Base-by-base conservation (phyloP, 2,888 invertebrate genomes). In the Agrochola lota region DNA sequence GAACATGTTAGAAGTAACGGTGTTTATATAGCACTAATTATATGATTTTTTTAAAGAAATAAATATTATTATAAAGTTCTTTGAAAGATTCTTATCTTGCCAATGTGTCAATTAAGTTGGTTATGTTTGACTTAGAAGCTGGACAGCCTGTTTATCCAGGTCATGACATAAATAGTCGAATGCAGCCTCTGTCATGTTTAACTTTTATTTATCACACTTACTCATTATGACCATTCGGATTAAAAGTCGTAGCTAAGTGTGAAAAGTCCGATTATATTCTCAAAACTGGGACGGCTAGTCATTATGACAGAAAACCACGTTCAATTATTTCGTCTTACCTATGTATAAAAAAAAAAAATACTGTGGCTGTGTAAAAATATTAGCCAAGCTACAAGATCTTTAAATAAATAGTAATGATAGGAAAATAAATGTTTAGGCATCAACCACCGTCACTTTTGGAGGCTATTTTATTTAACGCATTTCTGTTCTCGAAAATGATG, bases 1-100 rank as follows among this genome's bases (percentile, higher is more conserved):
- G 17, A 62, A 7, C 26, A 64, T 60, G n/a, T 26, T 30, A 11
- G 55, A 57, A 63, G 49, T 73, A 84, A 86, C 86, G 72, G 84
- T 57, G 52, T 63, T 2, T 63, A 12, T 15, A 52, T 23, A 20
- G 11, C 23, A 85, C 74, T 66, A 20, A 46, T 59, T 59, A 62
- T 23, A 12, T 7, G n/a, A 66, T 26, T 75, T 71, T 35, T 57
- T 2, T 6, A 52, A 20, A 52, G 52, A 52, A 20, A 52, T 49
- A 20, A 20, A 52, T 52, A 8, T 6, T 49, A 17, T 49, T 17
- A 49, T 49, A 6, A 17, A 17, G 17, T 49, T 46, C 46, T 46
- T 15, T 15, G 46, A 46, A 57, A 15, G n/a, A 30, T 52, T 30
- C 43, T 15, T n/a, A 15, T 64, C 6, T 68, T 49, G 7, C 26